Percentiles rank a stretch among this genome's conserved stretches.
These are phyloP conservation scores for Argyrosomus regius DNA, from an alignment of 2,797 vertebrate species.

Conservation along the genomic window DNA sequence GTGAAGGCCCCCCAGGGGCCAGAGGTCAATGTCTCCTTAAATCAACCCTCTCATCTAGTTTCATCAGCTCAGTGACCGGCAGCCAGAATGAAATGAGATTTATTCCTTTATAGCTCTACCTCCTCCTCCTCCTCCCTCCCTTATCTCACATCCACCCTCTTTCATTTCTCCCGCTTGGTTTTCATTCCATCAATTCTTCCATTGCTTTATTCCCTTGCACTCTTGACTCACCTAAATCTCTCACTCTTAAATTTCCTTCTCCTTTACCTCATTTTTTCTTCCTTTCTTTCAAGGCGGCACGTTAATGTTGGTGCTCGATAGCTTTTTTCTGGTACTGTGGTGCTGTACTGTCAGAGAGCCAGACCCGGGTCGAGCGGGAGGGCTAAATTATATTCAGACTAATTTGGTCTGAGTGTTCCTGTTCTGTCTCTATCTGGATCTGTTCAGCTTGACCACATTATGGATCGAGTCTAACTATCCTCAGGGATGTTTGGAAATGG, in stretches of 20 bases:
- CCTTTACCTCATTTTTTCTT: background rate
- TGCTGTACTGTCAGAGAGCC: background rate
- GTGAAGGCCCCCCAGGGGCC: slow-evolving; percentile 35
- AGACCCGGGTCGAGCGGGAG: background rate
- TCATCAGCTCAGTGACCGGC: slow-evolving; percentile 71
- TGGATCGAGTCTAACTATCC: background rate
- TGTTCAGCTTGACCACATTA: background rate
- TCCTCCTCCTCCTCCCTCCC: background rate
- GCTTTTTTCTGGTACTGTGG: background rate
- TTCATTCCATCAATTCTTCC: background rate
- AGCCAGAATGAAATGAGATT: slow-evolving; percentile 68
- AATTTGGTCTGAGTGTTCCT: slow-evolving; percentile 2
- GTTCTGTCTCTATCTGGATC: background rate
- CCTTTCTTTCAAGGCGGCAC: background rate
- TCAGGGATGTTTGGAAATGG: background rate
- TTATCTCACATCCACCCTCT: background rate
- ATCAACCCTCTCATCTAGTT: slow-evolving; percentile 72
- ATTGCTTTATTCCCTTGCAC: background rate
- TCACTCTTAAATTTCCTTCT: background rate
- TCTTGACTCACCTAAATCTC: background rate
- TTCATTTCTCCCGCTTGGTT: slow-evolving; percentile 17
- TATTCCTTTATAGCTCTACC: slow-evolving; percentile 54
- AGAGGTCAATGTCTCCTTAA: slow-evolving; percentile 70
- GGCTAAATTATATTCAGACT: slow-evolving; percentile 5
- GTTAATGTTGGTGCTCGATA: background rate